phyloP scores from a whole-genome alignment of 2,888 invertebrate species.

The Leptinotarsa haldemani region DNA sequence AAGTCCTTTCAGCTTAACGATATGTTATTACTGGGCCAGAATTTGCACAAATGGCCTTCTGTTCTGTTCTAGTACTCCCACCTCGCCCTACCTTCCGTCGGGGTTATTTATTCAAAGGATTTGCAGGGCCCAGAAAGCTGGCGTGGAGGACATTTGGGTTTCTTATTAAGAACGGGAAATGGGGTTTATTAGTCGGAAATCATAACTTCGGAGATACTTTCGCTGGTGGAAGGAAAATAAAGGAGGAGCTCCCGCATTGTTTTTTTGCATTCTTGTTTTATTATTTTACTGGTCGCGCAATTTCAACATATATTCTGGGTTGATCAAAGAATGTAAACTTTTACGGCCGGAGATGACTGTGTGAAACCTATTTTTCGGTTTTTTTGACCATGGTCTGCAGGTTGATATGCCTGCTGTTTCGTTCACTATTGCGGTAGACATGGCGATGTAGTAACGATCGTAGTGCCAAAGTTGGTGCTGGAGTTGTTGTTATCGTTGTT shows the following conservation, averaged over 20 bases:
- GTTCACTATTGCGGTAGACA: too few relatives aligned
- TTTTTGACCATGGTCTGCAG: too few relatives aligned
- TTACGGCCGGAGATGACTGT: too few relatives aligned
- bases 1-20: conserved; percentile 48
- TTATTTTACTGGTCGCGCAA: too few relatives aligned
- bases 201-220: not conserved
- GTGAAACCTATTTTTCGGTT: too few relatives aligned
- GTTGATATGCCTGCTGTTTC: too few relatives aligned
- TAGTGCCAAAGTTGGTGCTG: too few relatives aligned
- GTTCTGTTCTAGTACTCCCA: conserved; percentile 17
- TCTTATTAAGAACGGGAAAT: not conserved
- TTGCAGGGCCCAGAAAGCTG: not conserved
- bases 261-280: too few relatives aligned
- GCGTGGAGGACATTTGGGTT: conserved; percentile 7
- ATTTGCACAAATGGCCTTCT: conserved; percentile 44
- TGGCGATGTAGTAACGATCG: too few relatives aligned
- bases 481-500: too few relatives aligned
- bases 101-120: conserved; percentile 24
- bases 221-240: conserved; percentile 29
- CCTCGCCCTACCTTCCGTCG: conserved; percentile 6
- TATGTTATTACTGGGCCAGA: conserved; percentile 46
- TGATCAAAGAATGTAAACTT: too few relatives aligned
- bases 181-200: not conserved
- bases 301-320: too few relatives aligned
- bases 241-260: not conserved